These are phyloP conservation scores for Tyto alba DNA, from an alignment of 2,113 vertebrate genomes.

Conservation along the genomic window DNA sequence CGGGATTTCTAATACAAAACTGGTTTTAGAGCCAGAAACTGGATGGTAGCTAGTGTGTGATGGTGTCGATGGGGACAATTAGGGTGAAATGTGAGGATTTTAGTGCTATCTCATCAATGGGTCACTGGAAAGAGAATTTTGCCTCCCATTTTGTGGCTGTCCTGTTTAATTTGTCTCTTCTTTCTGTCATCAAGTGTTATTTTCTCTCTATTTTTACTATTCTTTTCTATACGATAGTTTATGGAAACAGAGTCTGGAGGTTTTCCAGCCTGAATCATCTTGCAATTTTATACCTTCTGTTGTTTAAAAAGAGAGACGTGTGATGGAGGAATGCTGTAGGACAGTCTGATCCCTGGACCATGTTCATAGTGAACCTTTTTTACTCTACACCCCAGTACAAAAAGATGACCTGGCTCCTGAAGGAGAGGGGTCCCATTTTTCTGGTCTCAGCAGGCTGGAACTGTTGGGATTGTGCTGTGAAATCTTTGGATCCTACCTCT, in stretches of 20 bases:
- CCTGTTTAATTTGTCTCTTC: neutral
- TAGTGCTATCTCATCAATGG: accelerated
- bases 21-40: accelerated
- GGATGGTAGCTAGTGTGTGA: neutral
- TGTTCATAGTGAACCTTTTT: neutral
- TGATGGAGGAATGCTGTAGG: neutral
- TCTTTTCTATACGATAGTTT: neutral
- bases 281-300: neutral
- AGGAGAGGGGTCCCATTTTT: neutral
- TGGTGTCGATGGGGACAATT: neutral
- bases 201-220: neutral
- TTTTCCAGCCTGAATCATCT: neutral
- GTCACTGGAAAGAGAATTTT: neutral
- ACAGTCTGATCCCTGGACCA: neutral
- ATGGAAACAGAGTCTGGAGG: neutral
- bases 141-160: neutral
- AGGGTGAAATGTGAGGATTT: neutral
- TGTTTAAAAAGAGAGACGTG: neutral
- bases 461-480: neutral
- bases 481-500: neutral
- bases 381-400: neutral
- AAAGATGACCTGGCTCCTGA: neutral
- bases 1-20: neutral
- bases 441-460: neutral
- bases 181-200: neutral